Conservation (phyloP, 2,797 vertebrate species). For the Ctenosaura bakeri region DNA sequence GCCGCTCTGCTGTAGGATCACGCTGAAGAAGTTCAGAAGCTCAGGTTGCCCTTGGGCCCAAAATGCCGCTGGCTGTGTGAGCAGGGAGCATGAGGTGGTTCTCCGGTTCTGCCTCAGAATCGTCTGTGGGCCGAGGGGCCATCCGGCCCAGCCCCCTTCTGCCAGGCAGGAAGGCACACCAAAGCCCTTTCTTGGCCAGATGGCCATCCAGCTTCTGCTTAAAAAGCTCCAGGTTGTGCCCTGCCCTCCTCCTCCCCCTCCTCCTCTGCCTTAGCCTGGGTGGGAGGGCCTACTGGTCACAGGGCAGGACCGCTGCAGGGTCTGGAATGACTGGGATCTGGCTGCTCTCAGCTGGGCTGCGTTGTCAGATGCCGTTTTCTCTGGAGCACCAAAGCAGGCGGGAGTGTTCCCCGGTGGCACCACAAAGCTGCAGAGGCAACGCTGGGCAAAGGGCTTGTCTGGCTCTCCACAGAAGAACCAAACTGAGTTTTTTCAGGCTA, state of each 20-base stretch:
- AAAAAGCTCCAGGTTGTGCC: not conserved
- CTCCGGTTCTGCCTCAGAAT: too few relatives aligned
- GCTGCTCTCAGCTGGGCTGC: not conserved
- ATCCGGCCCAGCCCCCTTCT: too few relatives aligned
- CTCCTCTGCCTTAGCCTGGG: not conserved
- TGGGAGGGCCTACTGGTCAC: too few relatives aligned
- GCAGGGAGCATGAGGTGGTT: too few relatives aligned
- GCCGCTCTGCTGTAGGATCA: not conserved
- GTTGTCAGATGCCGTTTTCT: not conserved
- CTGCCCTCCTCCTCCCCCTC: too few relatives aligned
- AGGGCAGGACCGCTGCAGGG: too few relatives aligned
- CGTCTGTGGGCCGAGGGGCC: too few relatives aligned
- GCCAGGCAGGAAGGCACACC: too few relatives aligned
- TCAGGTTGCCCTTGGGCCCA: not conserved
- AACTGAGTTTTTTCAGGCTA: not conserved
- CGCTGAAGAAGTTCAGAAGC: rapidly evolving
- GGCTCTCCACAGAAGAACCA: too few relatives aligned
- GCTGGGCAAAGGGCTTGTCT: not conserved
- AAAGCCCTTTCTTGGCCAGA: too few relatives aligned
- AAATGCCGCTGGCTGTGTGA: too few relatives aligned
- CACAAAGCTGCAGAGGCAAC: not conserved
- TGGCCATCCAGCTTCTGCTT: too few relatives aligned
- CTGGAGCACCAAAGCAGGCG: not conserved
- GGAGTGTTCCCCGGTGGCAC: not conserved
- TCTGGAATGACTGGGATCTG: not conserved